phyloP scores from a whole-genome alignment of 2,113 vertebrate genomes.

The Zosterops hypoxanthus region DNA sequence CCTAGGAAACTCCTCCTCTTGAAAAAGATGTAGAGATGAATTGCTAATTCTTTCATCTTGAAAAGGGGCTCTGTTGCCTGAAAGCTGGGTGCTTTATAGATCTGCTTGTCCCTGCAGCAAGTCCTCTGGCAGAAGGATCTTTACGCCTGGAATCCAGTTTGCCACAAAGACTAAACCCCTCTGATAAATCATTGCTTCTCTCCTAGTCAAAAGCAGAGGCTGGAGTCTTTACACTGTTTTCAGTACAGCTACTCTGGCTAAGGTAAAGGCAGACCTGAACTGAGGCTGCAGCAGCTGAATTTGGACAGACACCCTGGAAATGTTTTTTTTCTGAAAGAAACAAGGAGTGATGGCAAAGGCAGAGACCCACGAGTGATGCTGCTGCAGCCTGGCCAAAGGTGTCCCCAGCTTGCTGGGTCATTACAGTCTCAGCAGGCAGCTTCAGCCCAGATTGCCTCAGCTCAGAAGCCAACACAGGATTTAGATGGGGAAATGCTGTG shows the following conservation, averaged over 20 bases:
- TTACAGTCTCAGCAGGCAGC: not conserved
- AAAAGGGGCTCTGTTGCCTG: not conserved
- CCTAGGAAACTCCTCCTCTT: not conserved
- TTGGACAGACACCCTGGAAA: not conserved
- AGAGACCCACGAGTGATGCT: rapidly evolving
- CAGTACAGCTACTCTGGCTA: not conserved
- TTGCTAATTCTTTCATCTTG: not conserved
- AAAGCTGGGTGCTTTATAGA: not conserved
- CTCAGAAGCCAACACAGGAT: not conserved
- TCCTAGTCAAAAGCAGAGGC: not conserved
- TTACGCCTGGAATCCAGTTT: not conserved
- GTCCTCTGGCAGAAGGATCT: not conserved
- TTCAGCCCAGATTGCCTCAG: not conserved
- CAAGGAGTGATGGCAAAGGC: not conserved
- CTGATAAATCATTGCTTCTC: not conserved
- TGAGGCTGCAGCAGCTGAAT: not conserved
- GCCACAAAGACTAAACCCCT: not conserved
- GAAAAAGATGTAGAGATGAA: not conserved
- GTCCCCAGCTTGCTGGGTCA: not conserved
- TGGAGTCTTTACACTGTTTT: not conserved
- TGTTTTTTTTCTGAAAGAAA: not conserved
- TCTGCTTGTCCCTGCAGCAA: not conserved
- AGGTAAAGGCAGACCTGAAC: not conserved
- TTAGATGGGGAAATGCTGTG: rapidly evolving
- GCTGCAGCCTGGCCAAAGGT: not conserved